Conservation (phyloP, 2,797 vertebrate species). For the Cynodonichthys magdalenae region DNA sequence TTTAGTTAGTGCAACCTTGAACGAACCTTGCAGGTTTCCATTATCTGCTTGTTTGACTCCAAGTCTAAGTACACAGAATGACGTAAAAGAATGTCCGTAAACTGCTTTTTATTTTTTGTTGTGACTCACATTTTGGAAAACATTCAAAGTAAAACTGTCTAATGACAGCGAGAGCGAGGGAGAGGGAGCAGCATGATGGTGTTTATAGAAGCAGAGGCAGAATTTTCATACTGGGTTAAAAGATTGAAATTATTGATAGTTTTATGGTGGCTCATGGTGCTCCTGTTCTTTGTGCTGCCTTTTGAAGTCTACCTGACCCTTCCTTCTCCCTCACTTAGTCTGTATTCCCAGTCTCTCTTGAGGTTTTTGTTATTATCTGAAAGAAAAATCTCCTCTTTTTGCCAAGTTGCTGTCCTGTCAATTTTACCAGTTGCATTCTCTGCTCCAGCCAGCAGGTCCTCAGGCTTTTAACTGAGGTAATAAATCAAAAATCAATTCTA, state of each 20-base stretch:
- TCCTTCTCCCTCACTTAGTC: background rate
- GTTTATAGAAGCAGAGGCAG: conserved; percentile 8
- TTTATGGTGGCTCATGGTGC: background rate
- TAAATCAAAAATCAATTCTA: conserved; percentile 33
- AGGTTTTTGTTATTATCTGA: background rate
- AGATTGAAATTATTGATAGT: background rate
- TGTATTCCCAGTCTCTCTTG: background rate
- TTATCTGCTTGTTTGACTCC: conserved; percentile 45
- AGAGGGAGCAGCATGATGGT: background rate
- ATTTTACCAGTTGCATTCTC: background rate
- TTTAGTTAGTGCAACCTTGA: conserved; percentile 24
- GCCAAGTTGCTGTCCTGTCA: conserved; percentile 36
- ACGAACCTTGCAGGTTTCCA: background rate
- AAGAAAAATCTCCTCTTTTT: conserved; percentile 18
- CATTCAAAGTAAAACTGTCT: conserved; percentile 40
- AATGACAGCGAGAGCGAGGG: background rate
- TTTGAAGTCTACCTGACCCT: background rate
- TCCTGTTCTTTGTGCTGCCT: background rate
- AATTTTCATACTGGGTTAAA: background rate
- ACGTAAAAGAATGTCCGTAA: conserved; percentile 45
- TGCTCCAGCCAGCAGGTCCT: conserved; percentile 30
- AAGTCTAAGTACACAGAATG: conserved; percentile 48
- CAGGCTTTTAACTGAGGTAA: conserved; percentile 33
- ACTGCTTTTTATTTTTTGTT: conserved; percentile 29
- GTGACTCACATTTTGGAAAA: conserved; percentile 55